Conservation (phyloP, 1,140 invertebrate species). For the Oryctes rhinoceros region DNA sequence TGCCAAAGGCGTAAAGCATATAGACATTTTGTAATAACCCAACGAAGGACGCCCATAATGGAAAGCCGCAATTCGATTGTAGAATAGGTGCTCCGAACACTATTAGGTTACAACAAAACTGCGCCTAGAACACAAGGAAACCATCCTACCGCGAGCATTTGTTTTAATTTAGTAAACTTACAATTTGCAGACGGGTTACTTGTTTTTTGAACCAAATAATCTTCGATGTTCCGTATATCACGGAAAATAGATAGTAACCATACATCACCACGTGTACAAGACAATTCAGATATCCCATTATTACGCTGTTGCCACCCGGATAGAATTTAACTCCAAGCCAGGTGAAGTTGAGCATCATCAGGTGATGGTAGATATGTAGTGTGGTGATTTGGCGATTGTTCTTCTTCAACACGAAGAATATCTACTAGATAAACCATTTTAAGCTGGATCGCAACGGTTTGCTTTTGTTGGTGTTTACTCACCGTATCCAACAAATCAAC, state of each 20-base stretch:
- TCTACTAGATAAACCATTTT: constrained; percentile 54
- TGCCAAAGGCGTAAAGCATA: too few species aligned
- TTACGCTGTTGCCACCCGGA: constrained; percentile 71
- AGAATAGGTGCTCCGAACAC: too few species aligned
- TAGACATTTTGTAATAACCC: too few species aligned
- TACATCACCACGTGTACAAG: constrained; percentile 87
- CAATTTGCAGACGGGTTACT: constrained; percentile 73
- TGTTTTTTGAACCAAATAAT: constrained; percentile 80
- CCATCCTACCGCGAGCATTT: too few species aligned
- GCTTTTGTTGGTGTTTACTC: too few species aligned
- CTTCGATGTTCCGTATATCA: constrained; percentile 69
- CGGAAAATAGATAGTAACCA: constrained; percentile 76
- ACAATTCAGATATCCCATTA: constrained; percentile 72
- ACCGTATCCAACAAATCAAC: too few species aligned
- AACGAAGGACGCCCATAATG: too few species aligned
- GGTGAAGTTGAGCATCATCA: constrained; percentile 73
- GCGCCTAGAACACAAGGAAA: too few species aligned
- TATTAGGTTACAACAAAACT: too few species aligned
- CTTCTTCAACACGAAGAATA: constrained; percentile 88
- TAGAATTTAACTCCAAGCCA: constrained; percentile 72
- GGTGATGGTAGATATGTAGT: constrained; percentile 89
- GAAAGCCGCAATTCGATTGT: too few species aligned
- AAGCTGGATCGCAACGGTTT: too few species aligned
- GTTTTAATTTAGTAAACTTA: neutral
- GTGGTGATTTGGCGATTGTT: constrained; percentile 85